Conservation (phyloP, 2,797 vertebrate genomes). For the Octomys mimax region DNA sequence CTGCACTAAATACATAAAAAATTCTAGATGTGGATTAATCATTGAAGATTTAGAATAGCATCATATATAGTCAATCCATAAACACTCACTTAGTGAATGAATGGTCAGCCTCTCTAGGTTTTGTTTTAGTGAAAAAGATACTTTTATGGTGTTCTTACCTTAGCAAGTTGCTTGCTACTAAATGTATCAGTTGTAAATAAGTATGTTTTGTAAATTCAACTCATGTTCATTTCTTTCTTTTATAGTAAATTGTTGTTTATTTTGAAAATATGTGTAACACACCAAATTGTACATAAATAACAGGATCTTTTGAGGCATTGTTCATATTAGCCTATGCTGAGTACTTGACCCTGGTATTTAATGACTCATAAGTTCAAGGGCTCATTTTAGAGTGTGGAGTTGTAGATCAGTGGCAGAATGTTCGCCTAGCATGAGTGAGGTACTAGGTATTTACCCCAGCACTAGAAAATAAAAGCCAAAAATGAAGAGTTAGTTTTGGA, state of each 20-base stretch:
- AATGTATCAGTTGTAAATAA: constrained; percentile 18
- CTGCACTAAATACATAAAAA: neutral
- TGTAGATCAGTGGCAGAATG: neutral
- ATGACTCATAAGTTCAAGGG: neutral
- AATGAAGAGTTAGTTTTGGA: neutral
- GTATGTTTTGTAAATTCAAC: constrained; percentile 48
- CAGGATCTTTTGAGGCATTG: constrained; percentile 22
- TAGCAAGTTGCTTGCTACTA: constrained; percentile 26
- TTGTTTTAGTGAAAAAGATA: constrained; percentile 52
- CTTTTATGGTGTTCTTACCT: constrained; percentile 24
- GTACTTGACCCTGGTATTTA: neutral
- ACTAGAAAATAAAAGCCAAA: neutral
- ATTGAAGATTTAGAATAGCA: constrained; percentile 28
- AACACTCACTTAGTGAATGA: constrained; percentile 31
- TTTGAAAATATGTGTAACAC: constrained; percentile 7
- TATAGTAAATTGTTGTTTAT: constrained; percentile 26
- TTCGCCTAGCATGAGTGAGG: neutral
- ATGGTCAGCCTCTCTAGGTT: constrained; percentile 23
- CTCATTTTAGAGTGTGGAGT: neutral
- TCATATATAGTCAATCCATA: neutral
- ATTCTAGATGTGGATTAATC: neutral
- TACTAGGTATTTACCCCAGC: neutral
- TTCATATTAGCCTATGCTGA: constrained; percentile 2
- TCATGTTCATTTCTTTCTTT: constrained; percentile 31
- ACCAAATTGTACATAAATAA: constrained; percentile 39